Evolutionary conservation across 2,113 vertebrate genomes (phyloP), one percentile per base, ranked within the genome.

Genomic region (Neoarius graeffei): DNA sequence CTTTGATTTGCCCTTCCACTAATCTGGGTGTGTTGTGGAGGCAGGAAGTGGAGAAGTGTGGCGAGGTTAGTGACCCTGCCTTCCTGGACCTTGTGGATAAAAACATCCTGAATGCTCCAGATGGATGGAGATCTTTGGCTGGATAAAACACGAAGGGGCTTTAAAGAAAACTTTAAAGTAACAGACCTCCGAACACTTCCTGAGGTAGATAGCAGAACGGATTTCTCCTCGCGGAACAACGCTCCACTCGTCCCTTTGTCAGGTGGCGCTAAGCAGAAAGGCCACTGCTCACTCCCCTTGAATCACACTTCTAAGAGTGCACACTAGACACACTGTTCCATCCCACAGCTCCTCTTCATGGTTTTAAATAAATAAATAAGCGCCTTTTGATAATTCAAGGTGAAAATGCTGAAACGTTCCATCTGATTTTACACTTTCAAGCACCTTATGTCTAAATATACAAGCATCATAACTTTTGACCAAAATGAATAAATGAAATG

Each of bases 41-140:
- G 67, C 60, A 85, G 91, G 87, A 85, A 88, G 50, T 42, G 71
- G 6, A 69, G 50, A 54, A 25, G 52, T 42, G 88, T 92, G 89
- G 10, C 7, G 52, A 54, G 7, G 52, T 54, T 7, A 42, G 42
- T 89, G 91, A 93, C 19, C 76, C 87, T 91, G 92, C 89, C n/a
- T 89, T 92, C 93, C 93, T 90, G 94, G 66, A 81, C 91, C 1
- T 93, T 87, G 86, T 60, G 88, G 91, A 93, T 92, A 93, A 94
- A 94, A 91, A 89, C 83, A 85, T 90, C 92, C 86, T 67, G 90
- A 76, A 79, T 5, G n/a, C n/a, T 81, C 7, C 15, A 89, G 90
- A 91, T 3, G 89, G 88, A 76, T 85, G 23, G 86, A 90, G 89
- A 86, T 89, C 42, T 81, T 89, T 71, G 91, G 50, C 90, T 89